Base-by-base conservation (phyloP, 1,140 invertebrate genomes). In the Argopecten irradians region DNA sequence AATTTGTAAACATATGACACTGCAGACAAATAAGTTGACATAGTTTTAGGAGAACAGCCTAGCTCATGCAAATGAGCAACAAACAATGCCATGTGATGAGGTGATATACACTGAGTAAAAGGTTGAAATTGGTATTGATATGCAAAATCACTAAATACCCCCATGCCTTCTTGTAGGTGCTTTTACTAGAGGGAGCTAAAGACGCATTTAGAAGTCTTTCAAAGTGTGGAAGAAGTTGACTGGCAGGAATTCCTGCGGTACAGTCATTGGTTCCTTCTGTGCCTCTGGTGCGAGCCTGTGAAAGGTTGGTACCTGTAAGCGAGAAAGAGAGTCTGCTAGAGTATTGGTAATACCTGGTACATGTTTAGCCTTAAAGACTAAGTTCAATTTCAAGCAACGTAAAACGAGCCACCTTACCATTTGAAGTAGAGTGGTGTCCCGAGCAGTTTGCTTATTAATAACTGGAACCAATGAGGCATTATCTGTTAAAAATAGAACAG, bases 291-390 rank as follows among this genome's bases (percentile, higher is more conserved):
- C 39, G 1, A 41, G 39, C 9, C 9, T 28, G 13, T 14, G 28
- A 34, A 88, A 86, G 22, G 82, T n/a, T 34, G 87, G 35, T 34
- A 91, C 46, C 83, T 89, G 88, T 34, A 86, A 84, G 39, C 90
- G 88, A 85, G 88, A 89, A 36, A 91, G 85, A 19, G 33, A 34
- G 36, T 91, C 90, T 32, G 90, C 86, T 36, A 85, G 22, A 46
- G 34, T 33, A 84, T 91, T 89, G 8, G 0, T n/a, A 19, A 34
- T 28, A 16, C 90, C 90, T 34, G 86, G 84, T 71, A 91, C 43
- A 82, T 91, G 84, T 86, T 39, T 71, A 33, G 88, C 86, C 28
- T 22, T 82, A 84, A 91, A 87, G 22, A 89, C 34, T 83, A 89
- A 82, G 28, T 91, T 91, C 43, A 86, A 32, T 36, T 83, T 86